These are phyloP conservation scores for Eumeta japonica DNA, from an alignment of 1,140 invertebrate genomes.

Conservation along the genomic window DNA sequence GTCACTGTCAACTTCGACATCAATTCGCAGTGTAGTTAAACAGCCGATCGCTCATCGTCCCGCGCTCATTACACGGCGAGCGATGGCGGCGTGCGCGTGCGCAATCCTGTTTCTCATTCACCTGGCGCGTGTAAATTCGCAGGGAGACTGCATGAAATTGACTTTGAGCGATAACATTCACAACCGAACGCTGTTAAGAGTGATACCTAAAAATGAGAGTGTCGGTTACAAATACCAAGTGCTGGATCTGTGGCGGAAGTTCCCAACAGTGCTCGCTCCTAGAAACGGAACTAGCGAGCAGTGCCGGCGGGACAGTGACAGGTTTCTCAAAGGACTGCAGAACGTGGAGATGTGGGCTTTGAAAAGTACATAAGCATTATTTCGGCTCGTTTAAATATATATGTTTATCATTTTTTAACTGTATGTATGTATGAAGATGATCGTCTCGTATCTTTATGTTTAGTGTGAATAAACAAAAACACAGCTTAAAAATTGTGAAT, in stretches of 20 bases:
- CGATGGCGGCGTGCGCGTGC: slow-evolving; percentile 41
- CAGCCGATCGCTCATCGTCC: too few species aligned
- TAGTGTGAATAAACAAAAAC: too few species aligned
- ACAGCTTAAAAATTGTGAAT: too few species aligned
- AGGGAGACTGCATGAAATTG: slow-evolving; percentile 45
- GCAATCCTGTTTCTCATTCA: slow-evolving; percentile 25
- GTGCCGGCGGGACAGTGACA: slow-evolving; percentile 44
- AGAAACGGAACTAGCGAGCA: slow-evolving; percentile 39
- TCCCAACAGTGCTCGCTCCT: slow-evolving; percentile 45
- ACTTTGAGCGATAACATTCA: slow-evolving; percentile 30
- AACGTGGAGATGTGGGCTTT: slow-evolving; percentile 60
- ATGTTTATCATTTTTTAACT: background rate
- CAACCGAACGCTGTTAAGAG: slow-evolving; percentile 36
- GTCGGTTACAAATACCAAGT: slow-evolving; percentile 27
- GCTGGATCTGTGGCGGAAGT: slow-evolving; percentile 36
- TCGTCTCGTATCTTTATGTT: too few species aligned
- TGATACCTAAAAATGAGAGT: slow-evolving; percentile 29
- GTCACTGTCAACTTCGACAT: too few species aligned
- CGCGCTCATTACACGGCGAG: slow-evolving; percentile 21
- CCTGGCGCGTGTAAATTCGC: slow-evolving; percentile 15
- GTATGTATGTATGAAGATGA: too few species aligned
- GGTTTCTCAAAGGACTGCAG: slow-evolving; percentile 45
- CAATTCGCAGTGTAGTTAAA: too few species aligned
- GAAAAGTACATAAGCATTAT: slow-evolving; percentile 61
- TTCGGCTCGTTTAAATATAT: slow-evolving; percentile 4